Evolutionary conservation across 2,888 invertebrate genomes (phyloP), one percentile per base, ranked within the genome.

Genomic region (Melinopterus prodromus): DNA sequence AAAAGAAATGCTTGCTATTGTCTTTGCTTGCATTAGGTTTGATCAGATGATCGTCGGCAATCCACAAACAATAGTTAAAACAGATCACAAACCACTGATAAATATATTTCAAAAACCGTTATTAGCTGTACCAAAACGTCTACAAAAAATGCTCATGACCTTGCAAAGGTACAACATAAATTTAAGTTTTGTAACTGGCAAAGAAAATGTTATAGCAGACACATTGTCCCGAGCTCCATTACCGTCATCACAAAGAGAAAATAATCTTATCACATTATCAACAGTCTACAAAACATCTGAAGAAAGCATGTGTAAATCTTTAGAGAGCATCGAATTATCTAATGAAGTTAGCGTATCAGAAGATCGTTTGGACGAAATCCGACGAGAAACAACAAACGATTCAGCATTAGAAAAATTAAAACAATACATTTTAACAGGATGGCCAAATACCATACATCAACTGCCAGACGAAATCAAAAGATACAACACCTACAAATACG

Each of bases 41-140:
- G 77, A 84, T 53, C 81, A 84, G 36, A 82, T 80, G 16, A 82
- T 82, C 70, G 81, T 80, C 26, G 83, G 83, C 0, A 83, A 78
- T 77, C 71, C 71, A 71, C 70, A 82, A 36, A 70, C 84, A 2
- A 78, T 70, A n/a, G 70, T 84, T 1, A 78, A 84, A 78, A 83
- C 82, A 0, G 83, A 83, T 79, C 84, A 84, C 53, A 79, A 81
- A 71, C 84, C 82, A 12, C 81, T 75, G 75, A 75, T 75, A 12
- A 36, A 26, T 9, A 75, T 75, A 15, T 76, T 76, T 76, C 14
- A 76, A 14, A 76, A 76, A 16, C 37, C 37, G 2, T 71, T 71
- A 71, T 14, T 71, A 71, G 1, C 14, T 14, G 12, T 76, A 79
- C 9, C 78, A 80, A 35, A 80, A 70, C 69, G 80, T 75, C 76